These are phyloP conservation scores for Hassar affinis DNA, from an alignment of 2,113 vertebrate species.

Conservation along the genomic window DNA sequence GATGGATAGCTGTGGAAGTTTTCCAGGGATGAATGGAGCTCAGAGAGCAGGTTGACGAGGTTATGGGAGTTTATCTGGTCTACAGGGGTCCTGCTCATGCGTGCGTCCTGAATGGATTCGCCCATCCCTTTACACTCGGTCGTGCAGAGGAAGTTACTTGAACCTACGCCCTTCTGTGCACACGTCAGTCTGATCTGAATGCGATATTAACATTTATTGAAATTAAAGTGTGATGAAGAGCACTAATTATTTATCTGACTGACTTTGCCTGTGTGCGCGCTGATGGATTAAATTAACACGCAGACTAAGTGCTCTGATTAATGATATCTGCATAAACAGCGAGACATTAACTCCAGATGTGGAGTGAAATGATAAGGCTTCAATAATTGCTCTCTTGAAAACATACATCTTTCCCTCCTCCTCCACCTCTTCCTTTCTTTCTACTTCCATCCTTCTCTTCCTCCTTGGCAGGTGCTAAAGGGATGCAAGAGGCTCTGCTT, in stretches of 20 bases:
- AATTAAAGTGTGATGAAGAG: conserved; percentile 27
- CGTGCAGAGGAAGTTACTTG: neutral
- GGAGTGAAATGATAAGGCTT: conserved; percentile 21
- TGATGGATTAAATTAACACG: conserved; percentile 37
- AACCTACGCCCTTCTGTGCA: neutral
- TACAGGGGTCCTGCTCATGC: neutral
- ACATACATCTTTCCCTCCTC: neutral
- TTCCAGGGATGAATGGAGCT: conserved; percentile 28
- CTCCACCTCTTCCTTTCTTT: neutral
- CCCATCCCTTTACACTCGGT: neutral
- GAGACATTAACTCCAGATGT: conserved; percentile 25
- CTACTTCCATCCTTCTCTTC: neutral
- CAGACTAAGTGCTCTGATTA: conserved; percentile 33
- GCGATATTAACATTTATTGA: conserved; percentile 33
- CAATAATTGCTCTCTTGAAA: conserved; percentile 5
- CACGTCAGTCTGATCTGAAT: conserved; percentile 12
- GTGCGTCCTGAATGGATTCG: neutral
- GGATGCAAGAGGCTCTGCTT: conserved; percentile 89
- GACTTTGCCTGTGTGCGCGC: conserved; percentile 19
- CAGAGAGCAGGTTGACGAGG: neutral
- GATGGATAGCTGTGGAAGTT: conserved; percentile 25
- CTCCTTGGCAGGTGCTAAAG: conserved; percentile 81
- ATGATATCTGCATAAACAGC: conserved; percentile 37
- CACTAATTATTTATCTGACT: conserved; percentile 35
- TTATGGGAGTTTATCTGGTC: conserved; percentile 3